Evolutionary conservation across 2,888 invertebrate species (phyloP), one percentile per base, ranked within the genome.

Genomic region (Brenthis daphne): DNA sequence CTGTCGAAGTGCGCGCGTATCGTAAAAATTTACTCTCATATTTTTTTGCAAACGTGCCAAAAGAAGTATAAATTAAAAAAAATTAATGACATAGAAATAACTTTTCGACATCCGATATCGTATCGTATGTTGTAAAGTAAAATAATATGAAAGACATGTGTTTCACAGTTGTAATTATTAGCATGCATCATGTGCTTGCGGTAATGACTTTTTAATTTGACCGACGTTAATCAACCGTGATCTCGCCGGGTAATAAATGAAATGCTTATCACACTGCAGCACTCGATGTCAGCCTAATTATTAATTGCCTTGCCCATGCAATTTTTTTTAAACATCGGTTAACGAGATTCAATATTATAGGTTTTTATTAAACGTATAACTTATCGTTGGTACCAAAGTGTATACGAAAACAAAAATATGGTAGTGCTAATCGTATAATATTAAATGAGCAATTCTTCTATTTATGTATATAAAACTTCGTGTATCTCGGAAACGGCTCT

Each of bases 151-250:
- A 13, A 13, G 63, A 43, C 57, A 47, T 20, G 16, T 14, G 53
- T 53, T 53, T 14, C 61, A 63, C 63, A 54, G 50, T 53, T 57
- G 57, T 48, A 60, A 61, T 61, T 54, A 57, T 57, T 66, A 66
- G 64, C 65, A 71, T 67, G 60, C 54, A 61, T 66, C 63, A 58
- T 56, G 58, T 60, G 56, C 54, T 43, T 48, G 54, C 67, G 54
- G 67, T 75, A 74, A 74, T 75, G 75, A 70, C 60, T 71, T 75
- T 76, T 76, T 72, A 76, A 75, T 75, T 74, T 72, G 68, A 68
- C 66, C 69, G 71, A 69, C 63, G 71, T 70, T 69, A 73, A 70
- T 64, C 69, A 64, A 37, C 58, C 48, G 61, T 51, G 66, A 60
- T 61, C 67, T 33, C 33, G 13, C 63, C 67, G 24, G 57, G 54